Evolutionary conservation across 2,797 vertebrate species (phyloP).

Genomic region (Artibeus jamaicensis): DNA sequence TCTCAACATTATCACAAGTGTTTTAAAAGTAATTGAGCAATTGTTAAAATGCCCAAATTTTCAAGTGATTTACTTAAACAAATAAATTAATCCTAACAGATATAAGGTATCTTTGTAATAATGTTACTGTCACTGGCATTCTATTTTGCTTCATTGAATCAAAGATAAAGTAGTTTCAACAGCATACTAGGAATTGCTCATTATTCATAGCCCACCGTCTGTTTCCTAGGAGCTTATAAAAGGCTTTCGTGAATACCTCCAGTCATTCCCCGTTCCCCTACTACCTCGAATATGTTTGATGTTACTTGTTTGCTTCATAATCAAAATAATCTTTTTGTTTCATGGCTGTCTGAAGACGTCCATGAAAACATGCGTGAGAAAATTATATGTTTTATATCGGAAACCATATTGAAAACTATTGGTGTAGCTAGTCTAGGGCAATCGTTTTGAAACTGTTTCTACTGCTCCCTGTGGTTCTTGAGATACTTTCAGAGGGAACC

Average conservation of each 20-base stretch:
- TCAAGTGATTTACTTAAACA: constrained; percentile 40
- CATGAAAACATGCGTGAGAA: background rate
- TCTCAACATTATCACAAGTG: background rate
- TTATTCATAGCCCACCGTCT: background rate
- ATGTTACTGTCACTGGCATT: background rate
- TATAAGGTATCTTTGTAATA: background rate
- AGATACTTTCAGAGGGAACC: background rate
- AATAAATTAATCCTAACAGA: constrained; percentile 26
- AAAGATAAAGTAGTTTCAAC: background rate
- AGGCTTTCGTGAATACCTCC: background rate
- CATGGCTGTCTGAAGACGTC: background rate
- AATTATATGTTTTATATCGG: background rate
- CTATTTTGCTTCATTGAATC: constrained; percentile 8
- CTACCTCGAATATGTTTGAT: background rate
- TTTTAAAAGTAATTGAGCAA: background rate
- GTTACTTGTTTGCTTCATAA: constrained; percentile 8
- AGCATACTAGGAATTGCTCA: background rate
- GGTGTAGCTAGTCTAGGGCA: background rate
- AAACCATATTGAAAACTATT: background rate
- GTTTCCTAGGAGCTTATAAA: background rate
- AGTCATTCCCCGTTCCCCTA: background rate
- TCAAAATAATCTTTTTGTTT: constrained; percentile 17
- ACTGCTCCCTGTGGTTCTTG: background rate
- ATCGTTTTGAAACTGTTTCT: background rate
- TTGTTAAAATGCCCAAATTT: constrained; percentile 1